Percentiles rank a stretch among this genome's conserved stretches.
Evolutionary conservation across 2,113 vertebrate genomes (phyloP).

Genomic region (Morone saxatilis): DNA sequence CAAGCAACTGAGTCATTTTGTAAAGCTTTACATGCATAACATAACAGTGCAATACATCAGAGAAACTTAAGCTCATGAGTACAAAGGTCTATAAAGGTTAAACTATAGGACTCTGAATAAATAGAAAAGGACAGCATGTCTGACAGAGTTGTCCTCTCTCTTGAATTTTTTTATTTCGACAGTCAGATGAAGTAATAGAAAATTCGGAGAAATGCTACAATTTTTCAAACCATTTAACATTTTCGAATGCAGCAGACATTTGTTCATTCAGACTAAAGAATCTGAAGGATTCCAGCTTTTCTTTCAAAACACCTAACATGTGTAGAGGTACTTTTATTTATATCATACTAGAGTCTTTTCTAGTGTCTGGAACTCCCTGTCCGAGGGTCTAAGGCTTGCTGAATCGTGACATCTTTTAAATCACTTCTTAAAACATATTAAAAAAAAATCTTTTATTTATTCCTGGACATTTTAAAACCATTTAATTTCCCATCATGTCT

Average conservation of each 20-base stretch:
- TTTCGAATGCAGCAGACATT: slow-evolving; percentile 8
- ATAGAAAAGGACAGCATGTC: neutral
- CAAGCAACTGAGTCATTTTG: neutral
- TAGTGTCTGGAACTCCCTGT: no score
- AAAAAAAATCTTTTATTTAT: no score
- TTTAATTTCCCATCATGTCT: no score
- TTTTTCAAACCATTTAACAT: neutral
- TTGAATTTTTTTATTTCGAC: slow-evolving; percentile 1
- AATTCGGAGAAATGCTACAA: slow-evolving; percentile 1
- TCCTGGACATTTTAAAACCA: no score
- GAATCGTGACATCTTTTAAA: no score
- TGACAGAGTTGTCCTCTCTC: slow-evolving; percentile 1
- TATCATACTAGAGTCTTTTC: neutral
- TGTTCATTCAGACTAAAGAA: neutral
- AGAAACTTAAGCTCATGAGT: neutral
- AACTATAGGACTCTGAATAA: neutral
- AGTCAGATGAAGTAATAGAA: neutral
- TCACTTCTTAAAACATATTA: no score
- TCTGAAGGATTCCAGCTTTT: slow-evolving; percentile 40
- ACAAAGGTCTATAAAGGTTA: neutral
- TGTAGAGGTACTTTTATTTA: neutral
- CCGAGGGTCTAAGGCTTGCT: no score
- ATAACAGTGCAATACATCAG: neutral
- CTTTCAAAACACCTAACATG: slow-evolving; percentile 1
- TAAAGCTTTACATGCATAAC: neutral